phyloP scores from a whole-genome alignment of 2,888 invertebrate species.

The Tinea pellionella region DNA sequence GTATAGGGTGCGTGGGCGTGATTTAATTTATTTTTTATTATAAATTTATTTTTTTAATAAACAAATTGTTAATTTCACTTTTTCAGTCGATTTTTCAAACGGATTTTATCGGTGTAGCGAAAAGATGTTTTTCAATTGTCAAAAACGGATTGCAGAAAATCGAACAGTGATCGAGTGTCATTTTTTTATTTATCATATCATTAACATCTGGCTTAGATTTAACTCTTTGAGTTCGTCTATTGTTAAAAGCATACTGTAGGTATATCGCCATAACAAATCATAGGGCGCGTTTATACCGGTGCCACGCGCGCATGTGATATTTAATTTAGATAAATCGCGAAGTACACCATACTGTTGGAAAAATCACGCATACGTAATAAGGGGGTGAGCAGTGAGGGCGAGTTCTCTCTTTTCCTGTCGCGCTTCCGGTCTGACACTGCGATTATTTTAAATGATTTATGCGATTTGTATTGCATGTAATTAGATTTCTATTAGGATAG shows the following conservation, averaged over 20 bases:
- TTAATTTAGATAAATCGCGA: constrained; percentile 70
- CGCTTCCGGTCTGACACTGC: constrained; percentile 52
- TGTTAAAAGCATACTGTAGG: constrained; percentile 30
- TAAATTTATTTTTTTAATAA: background rate
- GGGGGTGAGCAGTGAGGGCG: constrained; percentile 19
- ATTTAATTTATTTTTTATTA: constrained; percentile 16
- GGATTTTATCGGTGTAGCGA: no score
- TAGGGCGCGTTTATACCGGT: constrained; percentile 30
- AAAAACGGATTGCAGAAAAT: no score
- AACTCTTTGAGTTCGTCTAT: background rate
- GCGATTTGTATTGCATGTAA: constrained; percentile 42
- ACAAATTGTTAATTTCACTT: no score
- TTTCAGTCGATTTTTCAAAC: no score
- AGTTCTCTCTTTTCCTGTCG: constrained; percentile 49
- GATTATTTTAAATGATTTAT: constrained; percentile 47
- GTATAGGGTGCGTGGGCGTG: constrained; percentile 27
- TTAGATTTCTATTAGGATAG: background rate
- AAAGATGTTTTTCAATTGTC: no score
- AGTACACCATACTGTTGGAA: constrained; percentile 47
- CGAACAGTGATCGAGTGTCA: no score
- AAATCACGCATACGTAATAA: constrained; percentile 62
- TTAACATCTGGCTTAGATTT: background rate
- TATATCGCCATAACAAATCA: constrained; percentile 30
- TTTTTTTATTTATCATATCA: no score
- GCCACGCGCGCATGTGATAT: constrained; percentile 60